Conservation (phyloP, 2,797 vertebrate genomes). For the Micropoecilia bifurca region DNA sequence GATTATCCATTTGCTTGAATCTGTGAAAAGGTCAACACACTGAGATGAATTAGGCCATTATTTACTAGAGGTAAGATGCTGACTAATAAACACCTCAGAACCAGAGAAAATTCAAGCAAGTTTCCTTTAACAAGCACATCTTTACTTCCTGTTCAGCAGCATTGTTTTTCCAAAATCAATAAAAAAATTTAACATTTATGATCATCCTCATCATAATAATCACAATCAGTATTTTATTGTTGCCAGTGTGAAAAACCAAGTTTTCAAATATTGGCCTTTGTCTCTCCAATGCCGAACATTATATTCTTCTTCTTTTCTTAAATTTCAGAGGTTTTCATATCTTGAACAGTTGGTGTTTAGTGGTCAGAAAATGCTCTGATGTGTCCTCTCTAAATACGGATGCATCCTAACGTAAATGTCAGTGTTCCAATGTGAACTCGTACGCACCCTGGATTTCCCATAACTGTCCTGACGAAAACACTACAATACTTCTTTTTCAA, state of each 20-base stretch:
- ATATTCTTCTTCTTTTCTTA: neutral
- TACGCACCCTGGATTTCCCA: conserved; percentile 26
- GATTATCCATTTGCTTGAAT: neutral
- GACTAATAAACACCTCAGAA: neutral
- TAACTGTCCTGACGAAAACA: conserved; percentile 47
- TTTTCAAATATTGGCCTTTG: neutral
- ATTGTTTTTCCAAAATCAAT: conserved; percentile 1
- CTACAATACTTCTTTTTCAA: conserved; percentile 16
- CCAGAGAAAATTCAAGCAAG: neutral
- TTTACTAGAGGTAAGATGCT: neutral
- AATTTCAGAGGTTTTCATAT: neutral
- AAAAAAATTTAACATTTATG: neutral
- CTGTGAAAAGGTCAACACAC: neutral
- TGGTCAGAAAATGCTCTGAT: conserved; percentile 6
- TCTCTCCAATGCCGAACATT: neutral
- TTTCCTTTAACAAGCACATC: neutral
- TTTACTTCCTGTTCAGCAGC: neutral
- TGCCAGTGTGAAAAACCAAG: neutral
- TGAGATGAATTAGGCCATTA: neutral
- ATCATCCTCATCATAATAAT: neutral
- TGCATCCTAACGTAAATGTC: conserved; percentile 14
- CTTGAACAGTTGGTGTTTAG: neutral
- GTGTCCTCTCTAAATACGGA: neutral
- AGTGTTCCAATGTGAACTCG: conserved; percentile 19
- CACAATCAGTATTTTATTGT: neutral